A percentile compares a stretch with the other conserved stretches of the same genome.
Evolutionary conservation across 1,140 invertebrate genomes (phyloP).

Genomic region (Hydropsyche tenuis): DNA sequence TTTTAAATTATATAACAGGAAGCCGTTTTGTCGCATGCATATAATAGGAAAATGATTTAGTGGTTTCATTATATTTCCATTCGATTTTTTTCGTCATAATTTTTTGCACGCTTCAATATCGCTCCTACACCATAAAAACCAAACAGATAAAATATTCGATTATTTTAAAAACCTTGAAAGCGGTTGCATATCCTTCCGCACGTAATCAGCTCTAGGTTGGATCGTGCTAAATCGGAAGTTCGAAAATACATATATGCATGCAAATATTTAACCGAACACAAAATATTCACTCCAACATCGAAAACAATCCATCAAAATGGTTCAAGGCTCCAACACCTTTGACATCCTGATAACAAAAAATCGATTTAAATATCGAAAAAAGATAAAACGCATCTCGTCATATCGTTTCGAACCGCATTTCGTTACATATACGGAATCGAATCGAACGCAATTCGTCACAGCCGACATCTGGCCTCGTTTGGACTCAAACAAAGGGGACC

Average conservation of each 20-base stretch:
- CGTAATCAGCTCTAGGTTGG: conserved; percentile 11
- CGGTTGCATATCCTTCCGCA: conserved; percentile 15
- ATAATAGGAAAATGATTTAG: too few relatives aligned
- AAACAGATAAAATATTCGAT: neutral
- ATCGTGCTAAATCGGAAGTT: neutral
- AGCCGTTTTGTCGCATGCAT: too few relatives aligned
- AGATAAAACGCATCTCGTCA: too few relatives aligned
- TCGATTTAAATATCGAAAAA: too few relatives aligned
- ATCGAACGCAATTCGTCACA: conserved; percentile 29
- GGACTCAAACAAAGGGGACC: conserved; percentile 34
- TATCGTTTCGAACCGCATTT: neutral
- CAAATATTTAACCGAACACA: neutral
- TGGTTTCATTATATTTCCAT: too few relatives aligned
- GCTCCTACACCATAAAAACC: neutral
- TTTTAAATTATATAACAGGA: too few relatives aligned
- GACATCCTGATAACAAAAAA: too few relatives aligned
- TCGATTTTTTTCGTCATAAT: too few relatives aligned
- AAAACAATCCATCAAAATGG: too few relatives aligned
- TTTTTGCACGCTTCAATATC: too few relatives aligned
- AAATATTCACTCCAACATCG: too few relatives aligned
- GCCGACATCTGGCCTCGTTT: conserved; percentile 35
- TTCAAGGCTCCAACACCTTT: too few relatives aligned
- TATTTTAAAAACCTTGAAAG: conserved; percentile 18
- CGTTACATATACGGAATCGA: neutral
- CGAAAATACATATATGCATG: conserved; percentile 11